Conservation (phyloP, 2,113 vertebrate genomes). For the Nothobranchius kuhntae region DNA sequence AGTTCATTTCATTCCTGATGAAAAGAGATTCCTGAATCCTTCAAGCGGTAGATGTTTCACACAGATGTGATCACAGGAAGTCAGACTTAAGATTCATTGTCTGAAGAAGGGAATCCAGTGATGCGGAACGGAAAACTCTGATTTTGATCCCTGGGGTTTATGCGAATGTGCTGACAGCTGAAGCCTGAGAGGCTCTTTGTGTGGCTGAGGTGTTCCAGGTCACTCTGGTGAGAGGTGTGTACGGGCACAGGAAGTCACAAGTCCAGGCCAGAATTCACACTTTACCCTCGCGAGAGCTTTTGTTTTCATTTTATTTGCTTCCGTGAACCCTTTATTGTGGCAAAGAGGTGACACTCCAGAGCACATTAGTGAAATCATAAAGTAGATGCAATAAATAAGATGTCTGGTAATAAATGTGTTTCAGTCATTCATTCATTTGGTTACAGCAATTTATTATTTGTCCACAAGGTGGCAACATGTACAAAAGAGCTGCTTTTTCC, state of each 20-base stretch:
- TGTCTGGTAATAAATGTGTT: too few relatives aligned
- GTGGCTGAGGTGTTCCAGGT: conserved; percentile 25
- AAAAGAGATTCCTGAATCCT: conserved; percentile 54
- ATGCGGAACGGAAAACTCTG: conserved; percentile 19
- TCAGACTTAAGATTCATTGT: conserved; percentile 24
- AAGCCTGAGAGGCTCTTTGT: conserved; percentile 38
- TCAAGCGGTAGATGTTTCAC: conserved; percentile 46
- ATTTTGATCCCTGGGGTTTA: conserved; percentile 30
- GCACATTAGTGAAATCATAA: too few relatives aligned
- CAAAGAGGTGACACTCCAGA: too few relatives aligned
- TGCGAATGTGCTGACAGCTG: conserved; percentile 55
- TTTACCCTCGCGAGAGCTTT: too few relatives aligned
- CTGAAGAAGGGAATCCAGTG: conserved; percentile 36
- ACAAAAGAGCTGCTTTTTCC: conserved; percentile 22
- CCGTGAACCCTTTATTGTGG: too few relatives aligned
- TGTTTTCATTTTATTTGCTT: too few relatives aligned
- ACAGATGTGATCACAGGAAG: conserved; percentile 39
- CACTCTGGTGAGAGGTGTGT: conserved; percentile 30
- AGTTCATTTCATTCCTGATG: conserved; percentile 60
- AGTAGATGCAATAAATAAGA: too few relatives aligned
- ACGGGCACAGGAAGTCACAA: conserved; percentile 21
- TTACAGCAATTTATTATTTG: neutral
- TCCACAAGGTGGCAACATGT: conserved; percentile 62
- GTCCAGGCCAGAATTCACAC: neutral
- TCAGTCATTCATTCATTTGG: conserved; percentile 5